These are phyloP conservation scores for Circaetus cinerascens DNA, from an alignment of 2,113 vertebrate species.

Conservation along the genomic window DNA sequence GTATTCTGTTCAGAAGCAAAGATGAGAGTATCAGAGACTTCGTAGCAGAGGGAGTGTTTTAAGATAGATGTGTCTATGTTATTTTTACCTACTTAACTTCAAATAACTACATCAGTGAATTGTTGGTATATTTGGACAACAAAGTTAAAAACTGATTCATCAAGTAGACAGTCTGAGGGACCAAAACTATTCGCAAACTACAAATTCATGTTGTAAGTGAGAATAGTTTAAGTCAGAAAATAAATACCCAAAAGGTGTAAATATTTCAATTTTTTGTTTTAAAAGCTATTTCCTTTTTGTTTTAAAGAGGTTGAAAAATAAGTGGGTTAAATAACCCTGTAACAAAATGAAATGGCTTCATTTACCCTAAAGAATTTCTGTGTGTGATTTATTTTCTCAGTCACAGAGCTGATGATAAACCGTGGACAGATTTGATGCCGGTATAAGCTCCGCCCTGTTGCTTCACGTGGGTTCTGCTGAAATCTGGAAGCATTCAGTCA, in stretches of 20 bases:
- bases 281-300: constrained; percentile 32
- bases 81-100: not conserved
- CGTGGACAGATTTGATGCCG: not conserved
- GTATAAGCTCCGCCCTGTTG: not conserved
- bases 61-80: not conserved
- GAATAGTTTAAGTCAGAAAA: constrained; percentile 4
- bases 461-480: not conserved
- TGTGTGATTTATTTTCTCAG: not conserved
- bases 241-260: not conserved
- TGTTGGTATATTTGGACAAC: not conserved
- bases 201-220: not conserved
- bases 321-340: constrained; percentile 17
- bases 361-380: not conserved
- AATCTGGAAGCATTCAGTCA: not conserved
- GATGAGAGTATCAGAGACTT: not conserved
- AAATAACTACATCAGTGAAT: not conserved
- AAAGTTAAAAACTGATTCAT: not conserved
- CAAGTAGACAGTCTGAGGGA: not conserved
- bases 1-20: constrained; percentile 21
- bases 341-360: not conserved
- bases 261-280: not conserved
- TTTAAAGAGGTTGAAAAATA: constrained; percentile 35
- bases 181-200: constrained; percentile 13
- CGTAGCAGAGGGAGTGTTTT: not conserved
- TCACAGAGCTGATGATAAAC: not conserved